Percentiles rank a stretch among this genome's conserved stretches.
Conservation (phyloP, 2,113 vertebrate genomes). For the Mobula hypostoma region DNA sequence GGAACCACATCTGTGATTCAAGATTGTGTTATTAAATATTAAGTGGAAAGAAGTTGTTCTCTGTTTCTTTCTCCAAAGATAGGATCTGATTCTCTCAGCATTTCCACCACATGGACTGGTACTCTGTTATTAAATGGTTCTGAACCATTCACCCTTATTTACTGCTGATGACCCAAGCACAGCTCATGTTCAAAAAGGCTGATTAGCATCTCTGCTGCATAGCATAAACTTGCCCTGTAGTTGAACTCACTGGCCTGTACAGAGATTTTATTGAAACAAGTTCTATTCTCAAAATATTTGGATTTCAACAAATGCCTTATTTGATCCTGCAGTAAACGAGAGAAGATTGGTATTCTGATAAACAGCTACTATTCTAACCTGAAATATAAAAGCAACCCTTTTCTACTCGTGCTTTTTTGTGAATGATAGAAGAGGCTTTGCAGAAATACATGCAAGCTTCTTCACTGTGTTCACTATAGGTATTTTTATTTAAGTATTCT, state of each 20-base stretch:
- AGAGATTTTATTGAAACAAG: constrained; percentile 10
- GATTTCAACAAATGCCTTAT: background rate
- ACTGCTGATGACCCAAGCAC: background rate
- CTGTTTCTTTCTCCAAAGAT: background rate
- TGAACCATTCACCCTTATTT: background rate
- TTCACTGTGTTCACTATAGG: background rate
- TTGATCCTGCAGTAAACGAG: background rate
- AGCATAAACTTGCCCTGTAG: background rate
- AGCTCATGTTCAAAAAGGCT: background rate
- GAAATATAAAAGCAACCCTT: background rate
- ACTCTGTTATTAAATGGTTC: background rate
- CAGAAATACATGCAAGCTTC: background rate
- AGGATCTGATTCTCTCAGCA: background rate
- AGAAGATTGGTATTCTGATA: background rate
- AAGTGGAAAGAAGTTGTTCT: background rate
- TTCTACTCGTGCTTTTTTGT: background rate
- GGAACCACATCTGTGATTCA: background rate
- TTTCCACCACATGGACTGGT: background rate
- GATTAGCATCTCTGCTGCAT: background rate
- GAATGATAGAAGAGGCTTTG: background rate
- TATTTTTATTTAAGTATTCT: background rate
- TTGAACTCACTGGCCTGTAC: background rate
- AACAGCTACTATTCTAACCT: background rate
- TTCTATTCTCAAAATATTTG: constrained; percentile 14
- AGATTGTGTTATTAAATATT: background rate